Evolutionary conservation across 2,797 vertebrate species (phyloP).

Genomic region (Meriones psammophilus): DNA sequence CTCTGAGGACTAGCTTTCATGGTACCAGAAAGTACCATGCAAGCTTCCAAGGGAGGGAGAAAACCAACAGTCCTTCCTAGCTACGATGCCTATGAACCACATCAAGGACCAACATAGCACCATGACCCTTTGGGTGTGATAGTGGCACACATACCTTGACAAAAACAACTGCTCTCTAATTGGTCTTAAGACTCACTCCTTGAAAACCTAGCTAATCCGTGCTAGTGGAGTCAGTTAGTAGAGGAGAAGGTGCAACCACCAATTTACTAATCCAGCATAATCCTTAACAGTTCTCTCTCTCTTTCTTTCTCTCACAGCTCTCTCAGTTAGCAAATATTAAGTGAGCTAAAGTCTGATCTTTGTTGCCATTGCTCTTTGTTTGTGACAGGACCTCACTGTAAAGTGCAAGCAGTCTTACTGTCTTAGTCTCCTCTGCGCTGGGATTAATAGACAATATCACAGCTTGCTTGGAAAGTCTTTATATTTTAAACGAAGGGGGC

Average conservation of each 20-base stretch:
- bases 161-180: not conserved
- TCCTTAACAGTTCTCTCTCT: not conserved
- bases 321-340: conserved; percentile 47
- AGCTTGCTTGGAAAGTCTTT: not conserved
- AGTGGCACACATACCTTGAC: not conserved
- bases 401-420: not conserved
- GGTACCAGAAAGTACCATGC: not conserved
- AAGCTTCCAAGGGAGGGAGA: not conserved
- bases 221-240: not conserved
- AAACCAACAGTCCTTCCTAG: not conserved
- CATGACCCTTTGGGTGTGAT: too few species aligned
- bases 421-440: not conserved
- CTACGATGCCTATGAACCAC: not conserved
- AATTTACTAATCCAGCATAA: not conserved
- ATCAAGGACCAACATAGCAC: not conserved
- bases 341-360: not conserved
- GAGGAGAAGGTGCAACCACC: not conserved
- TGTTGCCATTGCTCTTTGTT: not conserved
- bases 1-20: not conserved
- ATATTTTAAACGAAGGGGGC: not conserved
- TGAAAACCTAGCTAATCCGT: not conserved
- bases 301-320: not conserved
- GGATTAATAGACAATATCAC: not conserved
- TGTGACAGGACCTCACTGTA: not conserved
- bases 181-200: not conserved